These are phyloP conservation scores for Acipenser ruthenus DNA, from an alignment of 2,797 vertebrate species.

Conservation along the genomic window DNA sequence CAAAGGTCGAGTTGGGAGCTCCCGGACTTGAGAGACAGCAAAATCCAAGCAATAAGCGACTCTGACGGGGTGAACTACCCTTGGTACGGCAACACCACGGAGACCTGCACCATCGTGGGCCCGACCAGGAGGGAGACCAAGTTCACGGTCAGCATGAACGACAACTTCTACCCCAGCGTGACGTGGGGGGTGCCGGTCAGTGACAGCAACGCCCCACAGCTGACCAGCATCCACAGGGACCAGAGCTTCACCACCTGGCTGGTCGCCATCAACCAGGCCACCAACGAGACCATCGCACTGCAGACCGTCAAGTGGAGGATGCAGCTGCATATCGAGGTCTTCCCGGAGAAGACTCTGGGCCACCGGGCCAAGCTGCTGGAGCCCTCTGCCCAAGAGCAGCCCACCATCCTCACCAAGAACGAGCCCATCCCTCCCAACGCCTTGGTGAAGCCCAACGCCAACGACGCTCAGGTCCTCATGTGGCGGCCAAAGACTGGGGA, in stretches of 20 bases:
- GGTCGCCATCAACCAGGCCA: constrained; percentile 84
- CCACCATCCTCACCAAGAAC: constrained; percentile 80
- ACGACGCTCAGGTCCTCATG: constrained; percentile 97
- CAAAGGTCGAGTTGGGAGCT: constrained; percentile 98
- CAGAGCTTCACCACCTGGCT: constrained; percentile 98
- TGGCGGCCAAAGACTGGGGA: constrained; percentile 86
- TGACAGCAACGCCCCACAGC: constrained; percentile 83
- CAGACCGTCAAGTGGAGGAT: constrained; percentile 94
- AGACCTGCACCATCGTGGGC: constrained; percentile 86
- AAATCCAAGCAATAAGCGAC: constrained; percentile 90
- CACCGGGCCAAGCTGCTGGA: constrained; percentile 76
- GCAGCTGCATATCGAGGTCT: constrained; percentile 83
- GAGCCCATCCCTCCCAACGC: constrained; percentile 85
- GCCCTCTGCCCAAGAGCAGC: constrained; percentile 82
- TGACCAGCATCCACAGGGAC: constrained; percentile 85
- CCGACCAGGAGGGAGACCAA: constrained; percentile 86
- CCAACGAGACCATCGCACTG: constrained; percentile 76
- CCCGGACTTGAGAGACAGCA: constrained; percentile 79
- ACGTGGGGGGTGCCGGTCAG: constrained; percentile 94
- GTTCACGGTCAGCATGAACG: constrained; percentile 94
- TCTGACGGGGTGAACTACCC: constrained; percentile 96
- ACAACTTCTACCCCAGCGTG: constrained; percentile 98
- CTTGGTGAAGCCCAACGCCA: constrained; percentile 96
- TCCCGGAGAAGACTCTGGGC: constrained; percentile 76
- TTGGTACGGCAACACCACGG: constrained; percentile 96